Evolutionary conservation across 1,140 invertebrate genomes (phyloP).

Genomic region (Heterodera carotae): DNA sequence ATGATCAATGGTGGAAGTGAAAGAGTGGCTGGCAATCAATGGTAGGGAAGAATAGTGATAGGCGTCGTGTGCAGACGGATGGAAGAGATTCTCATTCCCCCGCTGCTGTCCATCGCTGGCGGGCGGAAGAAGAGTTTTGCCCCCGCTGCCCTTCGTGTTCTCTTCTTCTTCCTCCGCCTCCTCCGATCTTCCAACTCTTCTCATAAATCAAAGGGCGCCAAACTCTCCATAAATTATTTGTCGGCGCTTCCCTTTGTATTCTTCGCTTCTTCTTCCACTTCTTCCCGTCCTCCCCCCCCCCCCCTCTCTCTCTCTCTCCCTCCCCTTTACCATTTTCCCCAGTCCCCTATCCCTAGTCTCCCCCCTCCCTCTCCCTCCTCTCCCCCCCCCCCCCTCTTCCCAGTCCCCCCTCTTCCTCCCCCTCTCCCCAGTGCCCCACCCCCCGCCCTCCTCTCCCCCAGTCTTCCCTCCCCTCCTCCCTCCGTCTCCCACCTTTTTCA

Average conservation of each 20-base stretch:
- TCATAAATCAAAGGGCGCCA: conserved; percentile 17
- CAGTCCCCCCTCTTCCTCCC: no score
- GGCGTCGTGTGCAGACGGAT: no score
- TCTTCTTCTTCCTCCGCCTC: background rate
- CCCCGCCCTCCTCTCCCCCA: background rate
- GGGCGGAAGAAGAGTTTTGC: no score
- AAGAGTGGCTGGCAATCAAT: no score
- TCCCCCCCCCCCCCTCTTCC: background rate
- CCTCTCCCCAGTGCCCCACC: background rate
- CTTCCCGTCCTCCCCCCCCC: background rate
- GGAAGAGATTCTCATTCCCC: no score
- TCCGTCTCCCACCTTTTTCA: no score
- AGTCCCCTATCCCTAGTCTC: background rate
- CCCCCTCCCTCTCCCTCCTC: background rate
- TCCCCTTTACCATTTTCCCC: background rate
- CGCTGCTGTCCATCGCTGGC: no score
- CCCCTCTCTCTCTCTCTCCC: background rate
- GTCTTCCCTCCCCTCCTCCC: no score
- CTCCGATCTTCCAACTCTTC: background rate
- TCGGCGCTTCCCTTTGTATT: conserved; percentile 12
- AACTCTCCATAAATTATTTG: conserved; percentile 14
- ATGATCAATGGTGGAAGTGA: no score
- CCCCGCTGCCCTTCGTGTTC: background rate
- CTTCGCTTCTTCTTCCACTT: background rate
- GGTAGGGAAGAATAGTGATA: no score